Evolutionary conservation across 2,888 invertebrate species (phyloP), one percentile per base, ranked within the genome.

Genomic region (Drosophila rubida): DNA sequence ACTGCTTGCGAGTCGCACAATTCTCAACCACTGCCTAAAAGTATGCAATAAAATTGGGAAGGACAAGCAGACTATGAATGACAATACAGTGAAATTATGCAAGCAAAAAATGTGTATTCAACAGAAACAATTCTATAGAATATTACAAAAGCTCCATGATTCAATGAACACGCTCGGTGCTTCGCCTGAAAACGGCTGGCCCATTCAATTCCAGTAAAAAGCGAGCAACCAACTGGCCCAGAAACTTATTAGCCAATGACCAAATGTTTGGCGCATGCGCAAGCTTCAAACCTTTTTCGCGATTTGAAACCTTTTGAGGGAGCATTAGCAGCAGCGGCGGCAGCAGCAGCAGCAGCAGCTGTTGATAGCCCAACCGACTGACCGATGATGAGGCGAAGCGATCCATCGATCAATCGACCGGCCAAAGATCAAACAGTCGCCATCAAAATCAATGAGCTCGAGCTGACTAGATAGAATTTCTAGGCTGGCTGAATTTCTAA

Each of bases 251-350:
- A 22, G 50, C 45, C 69, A 68, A 61, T 68, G 59, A 60, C 32
- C 67, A 75, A 87, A 74, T 77, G 82, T 87, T 83, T 83, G 82
- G 86, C 82, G 80, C 82, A 87, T 81, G 82, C 82, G 50, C 82
- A 82, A 68, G 79, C 82, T 85, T 85, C 86, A 86, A 84, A 86
- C 84, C 84, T 78, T 84, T 84, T 84, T 84, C 80, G 83, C 88
- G 82, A 83, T 77, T 79, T 85, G 82, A 83, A 64, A 83, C 82
- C 87, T 62, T 62, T 81, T 45, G 19, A 37, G 7, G 49, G 51
- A 49, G 42, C 57, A 51, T 44, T 16, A 53, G 45, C 42, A 48
- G 39, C 42, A 59, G 41, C 30, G 49, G 64, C 55, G 53, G 51
- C 59, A 14, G 8, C 23, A 63, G 60, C 69, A 61, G 60, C 73